Conservation (phyloP, 1,140 invertebrate genomes). For the Coenobita brevimanus region DNA sequence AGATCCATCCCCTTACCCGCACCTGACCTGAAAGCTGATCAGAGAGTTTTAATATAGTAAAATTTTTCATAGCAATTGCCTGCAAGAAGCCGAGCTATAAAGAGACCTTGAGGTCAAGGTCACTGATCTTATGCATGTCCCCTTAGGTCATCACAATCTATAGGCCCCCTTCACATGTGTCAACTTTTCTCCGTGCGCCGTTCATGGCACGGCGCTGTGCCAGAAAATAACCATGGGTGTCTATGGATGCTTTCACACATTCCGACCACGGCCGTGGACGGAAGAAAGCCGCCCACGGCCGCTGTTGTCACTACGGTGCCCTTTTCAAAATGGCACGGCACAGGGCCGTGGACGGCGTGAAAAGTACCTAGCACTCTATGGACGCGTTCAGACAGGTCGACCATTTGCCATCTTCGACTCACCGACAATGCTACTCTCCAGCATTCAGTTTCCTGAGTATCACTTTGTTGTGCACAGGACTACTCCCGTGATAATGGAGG, state of each 20-base stretch:
- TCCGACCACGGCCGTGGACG: background rate
- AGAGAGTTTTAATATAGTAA: no score
- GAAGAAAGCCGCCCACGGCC: background rate
- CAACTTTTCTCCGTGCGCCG: background rate
- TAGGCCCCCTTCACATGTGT: background rate
- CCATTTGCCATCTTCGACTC: background rate
- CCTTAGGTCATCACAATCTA: no score
- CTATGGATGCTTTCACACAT: background rate
- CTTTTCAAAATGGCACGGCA: background rate
- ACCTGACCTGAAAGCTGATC: no score
- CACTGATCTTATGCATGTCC: no score
- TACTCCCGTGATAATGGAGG: background rate
- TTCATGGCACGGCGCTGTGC: background rate
- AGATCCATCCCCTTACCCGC: no score
- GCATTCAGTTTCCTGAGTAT: background rate
- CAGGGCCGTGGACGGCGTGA: background rate
- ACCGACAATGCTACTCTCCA: background rate
- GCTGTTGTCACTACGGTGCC: conserved; percentile 5
- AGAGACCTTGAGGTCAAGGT: no score
- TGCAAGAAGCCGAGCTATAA: no score
- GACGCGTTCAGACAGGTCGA: background rate
- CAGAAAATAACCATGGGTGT: background rate
- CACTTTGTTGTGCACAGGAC: background rate
- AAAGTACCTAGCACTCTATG: background rate
- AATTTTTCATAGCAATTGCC: no score